Evolutionary conservation across 2,113 vertebrate genomes (phyloP), one percentile per base, ranked within the genome.

Genomic region (Columba livia): DNA sequence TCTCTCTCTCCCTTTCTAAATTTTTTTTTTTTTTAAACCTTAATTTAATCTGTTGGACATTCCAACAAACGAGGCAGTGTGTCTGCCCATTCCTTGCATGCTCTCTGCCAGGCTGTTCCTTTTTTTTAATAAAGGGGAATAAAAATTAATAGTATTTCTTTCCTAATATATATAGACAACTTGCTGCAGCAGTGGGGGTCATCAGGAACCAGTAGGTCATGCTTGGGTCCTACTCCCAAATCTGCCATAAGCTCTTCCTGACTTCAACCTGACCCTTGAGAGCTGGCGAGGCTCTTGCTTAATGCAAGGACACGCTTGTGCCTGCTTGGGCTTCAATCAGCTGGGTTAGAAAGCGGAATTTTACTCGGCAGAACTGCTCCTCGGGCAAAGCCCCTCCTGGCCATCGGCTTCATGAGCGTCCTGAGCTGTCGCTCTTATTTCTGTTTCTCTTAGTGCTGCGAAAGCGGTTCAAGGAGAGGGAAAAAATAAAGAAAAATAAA

Each of bases 21-120:
- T 38, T 91, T 95, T 94, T 75, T 58, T 54, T 65, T 92, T 88
- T 83, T 96, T 97, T 95, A 15, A 96, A 94, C 48, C 73, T 83
- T 96, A 96, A 98, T 96, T 98, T 95, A 96, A 97, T 94, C 88
- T 93, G 65, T 79, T 10, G 47, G 74, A 71, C 62, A 73, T 79
- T 88, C 53, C 86, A 94, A 96, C 95, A 96, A 96, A 91, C 2
- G 89, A 93, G 91, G 71, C 90, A 87, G 84, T 91, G 88, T 94
- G 80, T 61, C 71, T 88, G 82, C 36, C 69, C n/a, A 10, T 86
- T 96, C 67, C 80, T 77, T 36, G 60, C 88, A 50, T 8, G 38
- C 58, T 61, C 64, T 86, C 42, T 93, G 62, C 51, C 56, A 93
- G 91, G 38, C 51, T 32, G 28, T 25, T 83, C 67, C 47, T 47